Percentiles rank a stretch among this genome's conserved stretches.
Conservation (phyloP, 2,888 invertebrate species). For the Cerceris ruficornis region DNA sequence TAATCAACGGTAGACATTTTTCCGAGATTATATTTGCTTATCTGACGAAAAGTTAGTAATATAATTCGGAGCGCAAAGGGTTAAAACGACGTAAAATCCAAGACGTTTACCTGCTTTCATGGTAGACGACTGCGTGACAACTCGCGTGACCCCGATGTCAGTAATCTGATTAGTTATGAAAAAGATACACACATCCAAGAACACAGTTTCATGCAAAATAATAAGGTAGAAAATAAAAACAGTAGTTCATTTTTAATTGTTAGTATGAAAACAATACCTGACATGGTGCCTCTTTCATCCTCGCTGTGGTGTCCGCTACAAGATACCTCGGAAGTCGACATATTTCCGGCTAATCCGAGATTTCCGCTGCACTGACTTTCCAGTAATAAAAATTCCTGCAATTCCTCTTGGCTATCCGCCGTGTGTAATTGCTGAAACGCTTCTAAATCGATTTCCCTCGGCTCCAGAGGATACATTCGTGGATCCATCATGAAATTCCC, state of each 20-base stretch:
- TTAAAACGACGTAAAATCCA: background rate
- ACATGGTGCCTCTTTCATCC: conserved; percentile 77
- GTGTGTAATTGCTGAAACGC: conserved; percentile 84
- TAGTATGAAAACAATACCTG: conserved; percentile 68
- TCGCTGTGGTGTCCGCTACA: conserved; percentile 70
- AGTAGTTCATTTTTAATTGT: conserved; percentile 15
- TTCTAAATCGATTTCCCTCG: conserved; percentile 84
- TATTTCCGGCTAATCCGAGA: conserved; percentile 83
- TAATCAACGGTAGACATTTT: too few relatives aligned
- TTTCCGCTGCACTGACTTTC: conserved; percentile 84
- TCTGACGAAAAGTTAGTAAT: too few relatives aligned
- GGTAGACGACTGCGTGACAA: conserved; percentile 39
- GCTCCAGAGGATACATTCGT: conserved; percentile 84
- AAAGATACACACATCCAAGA: conserved; percentile 64
- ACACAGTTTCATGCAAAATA: conserved; percentile 60
- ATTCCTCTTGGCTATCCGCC: conserved; percentile 85
- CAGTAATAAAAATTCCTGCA: conserved; percentile 85
- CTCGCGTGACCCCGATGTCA: conserved; percentile 70
- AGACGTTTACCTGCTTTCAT: conserved; percentile 41
- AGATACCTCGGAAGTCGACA: conserved; percentile 74
- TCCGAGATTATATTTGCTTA: too few relatives aligned
- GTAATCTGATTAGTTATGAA: conserved; percentile 75
- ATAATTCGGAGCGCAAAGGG: too few relatives aligned
- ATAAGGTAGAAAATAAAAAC: conserved; percentile 17
- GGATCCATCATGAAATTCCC: conserved; percentile 71